Evolutionary conservation across 2,113 vertebrate genomes (phyloP).

Genomic region (Rallus limicola): DNA sequence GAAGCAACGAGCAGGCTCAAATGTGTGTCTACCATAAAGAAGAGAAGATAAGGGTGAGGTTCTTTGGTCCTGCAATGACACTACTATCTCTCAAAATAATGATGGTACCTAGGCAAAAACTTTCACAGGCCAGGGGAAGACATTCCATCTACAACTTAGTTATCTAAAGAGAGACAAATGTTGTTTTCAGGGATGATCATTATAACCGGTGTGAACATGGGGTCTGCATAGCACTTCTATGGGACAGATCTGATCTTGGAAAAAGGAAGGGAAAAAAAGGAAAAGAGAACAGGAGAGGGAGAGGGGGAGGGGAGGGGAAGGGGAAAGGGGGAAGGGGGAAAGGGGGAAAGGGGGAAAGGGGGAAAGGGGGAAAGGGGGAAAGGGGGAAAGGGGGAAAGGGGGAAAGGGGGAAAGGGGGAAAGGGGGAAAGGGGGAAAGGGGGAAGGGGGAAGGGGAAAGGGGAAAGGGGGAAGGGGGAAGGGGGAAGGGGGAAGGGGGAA

Average conservation of each 20-base stretch:
- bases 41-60: not conserved
- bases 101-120: not conserved
- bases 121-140: not conserved
- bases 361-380: too few species aligned
- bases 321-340: too few species aligned
- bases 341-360: not conserved
- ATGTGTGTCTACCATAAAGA: not conserved
- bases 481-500: too few species aligned
- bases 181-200: not conserved
- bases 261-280: not conserved
- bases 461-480: too few species aligned
- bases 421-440: too few species aligned
- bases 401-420: not conserved
- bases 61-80: not conserved
- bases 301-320: too few species aligned
- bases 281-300: not conserved
- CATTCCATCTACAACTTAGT: not conserved
- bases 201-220: not conserved
- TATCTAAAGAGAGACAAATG: rapidly evolving
- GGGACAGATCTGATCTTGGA: not conserved
- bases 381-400: too few species aligned
- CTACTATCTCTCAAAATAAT: not conserved
- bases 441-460: not conserved
- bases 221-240: not conserved
- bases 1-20: not conserved